These are phyloP conservation scores for Sinocyclocheilus anshuiensis DNA, from an alignment of 2,113 vertebrate species.

Conservation along the genomic window DNA sequence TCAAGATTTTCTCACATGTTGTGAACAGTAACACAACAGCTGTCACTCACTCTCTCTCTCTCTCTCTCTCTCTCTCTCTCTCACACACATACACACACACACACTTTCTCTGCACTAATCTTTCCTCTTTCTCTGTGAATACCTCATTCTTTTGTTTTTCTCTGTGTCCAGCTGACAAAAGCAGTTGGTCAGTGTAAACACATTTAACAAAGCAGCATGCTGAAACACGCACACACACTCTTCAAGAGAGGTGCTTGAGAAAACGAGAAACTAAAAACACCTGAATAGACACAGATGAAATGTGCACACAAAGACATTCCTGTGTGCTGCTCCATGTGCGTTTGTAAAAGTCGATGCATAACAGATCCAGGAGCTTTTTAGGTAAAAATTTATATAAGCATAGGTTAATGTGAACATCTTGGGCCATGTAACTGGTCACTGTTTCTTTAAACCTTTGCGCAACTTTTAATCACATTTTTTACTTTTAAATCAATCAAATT, in stretches of 20 bases:
- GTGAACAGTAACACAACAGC: conserved; percentile 35
- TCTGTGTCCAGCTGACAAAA: conserved; percentile 45
- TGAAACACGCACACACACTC: background rate
- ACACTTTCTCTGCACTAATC: background rate
- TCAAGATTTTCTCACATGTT: conserved; percentile 30
- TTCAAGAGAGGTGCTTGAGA: background rate
- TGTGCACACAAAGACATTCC: background rate
- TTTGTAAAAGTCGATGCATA: too few relatives aligned
- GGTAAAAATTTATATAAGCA: too few relatives aligned
- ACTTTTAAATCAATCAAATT: too few relatives aligned
- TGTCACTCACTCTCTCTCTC: background rate
- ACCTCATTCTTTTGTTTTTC: background rate
- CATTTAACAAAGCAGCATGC: conserved; percentile 4
- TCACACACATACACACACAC: background rate
- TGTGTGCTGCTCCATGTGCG: background rate
- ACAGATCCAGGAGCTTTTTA: too few relatives aligned
- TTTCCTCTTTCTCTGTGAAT: conserved; percentile 11
- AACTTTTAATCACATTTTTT: too few relatives aligned
- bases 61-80: background rate
- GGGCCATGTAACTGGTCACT: too few relatives aligned
- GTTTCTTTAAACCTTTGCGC: too few relatives aligned
- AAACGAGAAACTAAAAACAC: conserved; percentile 2
- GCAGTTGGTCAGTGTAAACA: conserved; percentile 35
- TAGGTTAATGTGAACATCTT: too few relatives aligned
- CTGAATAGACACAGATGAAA: background rate